Percentiles rank a stretch among this genome's conserved stretches.
Conservation (phyloP, 53 echinoderm and acorn worm genomes). For the Holothuria leucospilota region DNA sequence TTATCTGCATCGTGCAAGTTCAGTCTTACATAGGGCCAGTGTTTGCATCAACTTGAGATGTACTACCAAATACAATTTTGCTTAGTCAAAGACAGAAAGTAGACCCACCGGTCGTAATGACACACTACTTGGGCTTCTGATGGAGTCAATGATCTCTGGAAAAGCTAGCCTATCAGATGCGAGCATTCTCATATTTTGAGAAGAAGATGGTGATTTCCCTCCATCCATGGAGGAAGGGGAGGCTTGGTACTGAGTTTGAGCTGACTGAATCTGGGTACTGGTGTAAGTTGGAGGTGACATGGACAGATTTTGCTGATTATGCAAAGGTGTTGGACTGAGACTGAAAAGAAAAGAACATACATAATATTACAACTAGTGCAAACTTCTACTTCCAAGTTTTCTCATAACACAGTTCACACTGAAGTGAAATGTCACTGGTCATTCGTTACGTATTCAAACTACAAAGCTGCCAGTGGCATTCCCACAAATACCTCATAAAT, state of each 20-base stretch:
- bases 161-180: not conserved
- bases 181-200: not conserved
- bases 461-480: too few relatives aligned
- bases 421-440: too few relatives aligned
- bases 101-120: constrained; percentile 1
- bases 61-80: not conserved
- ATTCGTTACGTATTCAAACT: too few relatives aligned
- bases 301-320: not conserved
- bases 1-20: too few relatives aligned
- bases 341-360: not conserved
- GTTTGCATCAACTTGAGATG: not conserved
- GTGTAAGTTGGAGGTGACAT: not conserved
- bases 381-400: too few relatives aligned
- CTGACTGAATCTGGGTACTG: not conserved
- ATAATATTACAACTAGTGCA: too few relatives aligned
- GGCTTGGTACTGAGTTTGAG: constrained; percentile 7
- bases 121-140: not conserved
- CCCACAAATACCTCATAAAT: too few relatives aligned
- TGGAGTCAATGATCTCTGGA: constrained; percentile 9
- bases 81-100: not conserved
- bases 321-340: not conserved
- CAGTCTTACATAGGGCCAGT: too few relatives aligned
- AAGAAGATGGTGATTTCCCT: not conserved
- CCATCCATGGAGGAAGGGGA: not conserved
- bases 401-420: too few relatives aligned